Evolutionary conservation across 2,888 invertebrate species (phyloP).

Genomic region (Acrobasis suavella): DNA sequence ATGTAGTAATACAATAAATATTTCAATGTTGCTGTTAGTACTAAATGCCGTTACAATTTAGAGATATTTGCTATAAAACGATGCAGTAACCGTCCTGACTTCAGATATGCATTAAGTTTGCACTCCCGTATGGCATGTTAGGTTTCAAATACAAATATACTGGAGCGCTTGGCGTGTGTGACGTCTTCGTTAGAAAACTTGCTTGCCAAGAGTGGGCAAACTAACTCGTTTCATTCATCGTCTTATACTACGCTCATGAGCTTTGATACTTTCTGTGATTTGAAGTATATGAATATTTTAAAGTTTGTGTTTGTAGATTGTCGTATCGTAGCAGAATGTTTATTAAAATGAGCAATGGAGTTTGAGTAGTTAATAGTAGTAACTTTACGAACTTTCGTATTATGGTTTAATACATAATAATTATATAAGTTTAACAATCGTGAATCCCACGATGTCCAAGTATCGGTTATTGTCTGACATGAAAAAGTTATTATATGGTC

Average conservation of each 20-base stretch:
- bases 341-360: no score
- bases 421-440: no score
- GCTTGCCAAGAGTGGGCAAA: conserved; percentile 54
- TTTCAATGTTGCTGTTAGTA: no score
- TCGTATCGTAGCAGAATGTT: no score
- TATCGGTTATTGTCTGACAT: no score
- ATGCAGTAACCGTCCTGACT: conserved; percentile 2
- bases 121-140: conserved; percentile 10
- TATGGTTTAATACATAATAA: no score
- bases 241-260: conserved; percentile 41
- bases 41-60: neutral
- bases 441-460: no score
- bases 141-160: conserved; percentile 48
- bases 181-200: conserved; percentile 68
- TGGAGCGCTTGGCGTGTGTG: conserved; percentile 55
- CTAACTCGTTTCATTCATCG: conserved; percentile 66
- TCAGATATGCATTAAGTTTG: conserved; percentile 18
- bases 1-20: no score
- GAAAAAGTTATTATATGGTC: no score
- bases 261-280: conserved; percentile 42
- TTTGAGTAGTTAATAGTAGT: no score
- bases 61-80: neutral
- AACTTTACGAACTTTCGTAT: no score
- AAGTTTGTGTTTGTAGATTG: no score
- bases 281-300: neutral